Base-by-base conservation (phyloP, 1,140 invertebrate genomes). In the Cheumatopsyche charites region DNA sequence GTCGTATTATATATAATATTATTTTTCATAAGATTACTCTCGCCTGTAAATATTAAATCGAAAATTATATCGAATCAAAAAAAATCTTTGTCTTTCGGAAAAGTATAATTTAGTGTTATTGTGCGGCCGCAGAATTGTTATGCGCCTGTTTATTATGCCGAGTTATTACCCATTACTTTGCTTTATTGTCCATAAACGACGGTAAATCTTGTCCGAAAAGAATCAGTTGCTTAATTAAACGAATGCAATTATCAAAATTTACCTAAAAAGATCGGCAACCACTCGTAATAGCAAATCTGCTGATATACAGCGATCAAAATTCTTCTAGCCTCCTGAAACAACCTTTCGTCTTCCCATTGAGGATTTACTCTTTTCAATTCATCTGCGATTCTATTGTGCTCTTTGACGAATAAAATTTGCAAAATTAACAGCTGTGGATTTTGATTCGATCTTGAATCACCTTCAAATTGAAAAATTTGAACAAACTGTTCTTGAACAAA, bases 401-500 rank as follows among this genome's bases (percentile, higher is more conserved):
- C 86, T 76, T 91, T 81, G 66, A 91, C 78, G 74, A 87, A 83
- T 2, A 90, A 45, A 0, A 86, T 88, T 77, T 91, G 89, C 61
- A 90, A 77, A 11, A 85, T 82, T 0, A 86, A 84, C 52, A 90
- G 74, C 45, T 80, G 79, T 3, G 85, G 79, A 73, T 87, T 86
- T 77, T 92, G 90, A 80, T 91, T 93, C 0, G 84, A 86, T 68
- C 90, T 78, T 36, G 82, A 79, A 77, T 92, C 90, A 70, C 90
- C 91, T 84, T 29, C 29, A 21, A 83, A n/a, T 43, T 43, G 6
- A 26, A 19, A 62, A 41, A 0, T 65, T 7, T 65, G 21, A 42
- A 43, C 2, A 19, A 21, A n/a, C n/a, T 26, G 61, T 36, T 42
- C n/a, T 29, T 1, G 55, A 3, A 26, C 26, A 42, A 43, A 41